phyloP scores from a whole-genome alignment of 1,140 invertebrate genomes.

The Nasonia longicornis region DNA sequence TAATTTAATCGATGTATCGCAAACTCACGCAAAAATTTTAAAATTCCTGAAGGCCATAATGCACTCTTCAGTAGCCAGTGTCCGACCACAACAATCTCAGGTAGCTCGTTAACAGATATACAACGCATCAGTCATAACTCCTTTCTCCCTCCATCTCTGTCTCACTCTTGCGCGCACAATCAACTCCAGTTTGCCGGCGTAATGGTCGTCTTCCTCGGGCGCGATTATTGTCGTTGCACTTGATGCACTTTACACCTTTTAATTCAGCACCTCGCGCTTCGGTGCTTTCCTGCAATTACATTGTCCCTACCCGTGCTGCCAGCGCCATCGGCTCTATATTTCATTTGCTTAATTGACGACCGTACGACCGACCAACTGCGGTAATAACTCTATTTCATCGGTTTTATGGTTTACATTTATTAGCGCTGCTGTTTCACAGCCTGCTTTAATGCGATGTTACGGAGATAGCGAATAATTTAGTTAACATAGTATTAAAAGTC shows the following conservation, averaged over 20 bases:
- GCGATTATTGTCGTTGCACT: slow-evolving; percentile 28
- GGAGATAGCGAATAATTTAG: background rate
- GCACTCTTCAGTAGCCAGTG: background rate
- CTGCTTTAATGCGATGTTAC: background rate
- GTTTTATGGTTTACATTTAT: slow-evolving; percentile 1
- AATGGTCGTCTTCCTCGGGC: slow-evolving; percentile 32
- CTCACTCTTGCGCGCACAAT: background rate
- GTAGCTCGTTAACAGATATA: background rate
- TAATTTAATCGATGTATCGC: no score
- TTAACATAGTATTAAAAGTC: background rate
- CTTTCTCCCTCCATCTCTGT: background rate
- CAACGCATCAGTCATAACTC: background rate
- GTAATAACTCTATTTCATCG: slow-evolving; percentile 1
- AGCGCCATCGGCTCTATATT: background rate
- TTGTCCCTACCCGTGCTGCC: background rate
- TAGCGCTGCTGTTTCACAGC: background rate
- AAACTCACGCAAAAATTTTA: slow-evolving; percentile 32
- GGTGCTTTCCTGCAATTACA: background rate
- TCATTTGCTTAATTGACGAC: slow-evolving; percentile 21
- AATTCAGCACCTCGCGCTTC: background rate
- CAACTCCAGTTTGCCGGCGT: slow-evolving; percentile 8
- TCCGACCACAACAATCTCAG: background rate
- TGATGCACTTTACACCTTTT: slow-evolving; percentile 26
- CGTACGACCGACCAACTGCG: background rate
- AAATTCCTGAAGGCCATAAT: slow-evolving; percentile 19